Conservation (phyloP, 2,113 vertebrate species). For the Beaufortia kweichowensis region DNA sequence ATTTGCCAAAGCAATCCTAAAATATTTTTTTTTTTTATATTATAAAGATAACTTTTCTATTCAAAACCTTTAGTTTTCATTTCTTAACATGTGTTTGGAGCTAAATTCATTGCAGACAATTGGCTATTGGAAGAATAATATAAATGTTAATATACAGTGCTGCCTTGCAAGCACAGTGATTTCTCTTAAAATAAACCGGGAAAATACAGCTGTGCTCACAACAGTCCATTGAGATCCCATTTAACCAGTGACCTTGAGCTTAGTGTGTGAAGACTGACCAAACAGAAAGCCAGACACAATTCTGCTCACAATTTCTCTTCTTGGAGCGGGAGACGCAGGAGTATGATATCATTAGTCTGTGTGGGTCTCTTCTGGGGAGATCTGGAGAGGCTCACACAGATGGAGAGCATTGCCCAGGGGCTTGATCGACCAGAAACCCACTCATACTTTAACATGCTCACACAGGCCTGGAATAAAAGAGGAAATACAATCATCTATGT, state of each 20-base stretch:
- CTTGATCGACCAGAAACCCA: slow-evolving; percentile 46
- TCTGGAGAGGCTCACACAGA: slow-evolving; percentile 54
- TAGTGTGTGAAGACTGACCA: slow-evolving; percentile 41
- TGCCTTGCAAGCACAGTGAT: not conserved
- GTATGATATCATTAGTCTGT: slow-evolving; percentile 56
- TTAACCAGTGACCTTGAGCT: slow-evolving; percentile 56
- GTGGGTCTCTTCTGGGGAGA: slow-evolving; percentile 45
- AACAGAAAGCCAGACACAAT: slow-evolving; percentile 53
- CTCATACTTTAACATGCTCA: slow-evolving; percentile 6
- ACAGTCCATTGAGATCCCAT: slow-evolving; percentile 39
- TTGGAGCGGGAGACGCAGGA: slow-evolving; percentile 36
- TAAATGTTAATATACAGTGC: not conserved
- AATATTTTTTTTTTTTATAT: too few species aligned
- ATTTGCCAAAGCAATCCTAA: too few species aligned
- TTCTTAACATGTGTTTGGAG: not conserved
- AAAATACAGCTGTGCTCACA: slow-evolving; percentile 37
- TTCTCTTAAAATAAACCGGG: slow-evolving; percentile 38
- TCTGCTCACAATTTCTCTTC: slow-evolving; percentile 54
- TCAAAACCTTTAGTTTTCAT: not conserved
- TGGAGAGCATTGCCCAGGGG: slow-evolving; percentile 57
- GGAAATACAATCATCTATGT: not conserved
- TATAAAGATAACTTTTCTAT: too few species aligned
- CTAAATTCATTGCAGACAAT: not conserved
- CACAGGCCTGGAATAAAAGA: slow-evolving; percentile 17
- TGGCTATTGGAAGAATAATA: not conserved